A percentile compares a stretch with the other conserved stretches of the same genome.
phyloP scores from a whole-genome alignment of 2,888 invertebrate genomes.

The Eustalomyia histrio region DNA sequence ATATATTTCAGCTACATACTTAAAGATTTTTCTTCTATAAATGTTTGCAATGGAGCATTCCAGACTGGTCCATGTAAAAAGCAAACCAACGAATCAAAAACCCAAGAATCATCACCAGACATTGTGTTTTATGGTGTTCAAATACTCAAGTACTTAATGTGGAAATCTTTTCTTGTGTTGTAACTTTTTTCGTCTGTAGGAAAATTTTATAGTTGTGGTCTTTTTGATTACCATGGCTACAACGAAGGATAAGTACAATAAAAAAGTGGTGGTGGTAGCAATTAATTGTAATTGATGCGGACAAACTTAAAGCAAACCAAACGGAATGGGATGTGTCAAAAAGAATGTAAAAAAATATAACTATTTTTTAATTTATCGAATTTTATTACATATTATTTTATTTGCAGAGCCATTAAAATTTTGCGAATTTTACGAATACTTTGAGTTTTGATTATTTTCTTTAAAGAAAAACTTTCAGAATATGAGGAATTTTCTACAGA shows the following conservation, averaged over 20 bases:
- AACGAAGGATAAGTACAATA: background rate
- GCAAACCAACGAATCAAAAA: slow-evolving; percentile 94
- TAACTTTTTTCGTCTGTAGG: background rate
- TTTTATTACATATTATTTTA: too few relatives aligned
- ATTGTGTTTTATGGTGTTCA: slow-evolving; percentile 65
- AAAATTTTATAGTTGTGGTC: slow-evolving; percentile 27
- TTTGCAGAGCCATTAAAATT: too few relatives aligned
- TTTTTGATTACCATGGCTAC: slow-evolving; percentile 34
- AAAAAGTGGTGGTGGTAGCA: background rate
- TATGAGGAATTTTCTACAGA: too few relatives aligned
- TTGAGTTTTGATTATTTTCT: too few relatives aligned
- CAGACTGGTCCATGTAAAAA: slow-evolving; percentile 95
- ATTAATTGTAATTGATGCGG: background rate
- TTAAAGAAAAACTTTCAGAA: too few relatives aligned
- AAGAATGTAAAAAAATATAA: too few relatives aligned
- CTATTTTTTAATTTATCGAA: too few relatives aligned
- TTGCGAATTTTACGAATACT: too few relatives aligned
- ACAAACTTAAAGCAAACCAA: background rate
- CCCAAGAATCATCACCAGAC: slow-evolving; percentile 88
- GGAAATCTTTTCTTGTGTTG: background rate
- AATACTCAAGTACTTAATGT: background rate
- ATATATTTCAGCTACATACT: slow-evolving; percentile 81
- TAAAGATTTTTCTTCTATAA: slow-evolving; percentile 94
- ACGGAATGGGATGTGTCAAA: too few relatives aligned
- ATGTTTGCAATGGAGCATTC: slow-evolving; percentile 93